phyloP scores from a whole-genome alignment of 2,797 vertebrate species.

The Falco biarmicus region DNA sequence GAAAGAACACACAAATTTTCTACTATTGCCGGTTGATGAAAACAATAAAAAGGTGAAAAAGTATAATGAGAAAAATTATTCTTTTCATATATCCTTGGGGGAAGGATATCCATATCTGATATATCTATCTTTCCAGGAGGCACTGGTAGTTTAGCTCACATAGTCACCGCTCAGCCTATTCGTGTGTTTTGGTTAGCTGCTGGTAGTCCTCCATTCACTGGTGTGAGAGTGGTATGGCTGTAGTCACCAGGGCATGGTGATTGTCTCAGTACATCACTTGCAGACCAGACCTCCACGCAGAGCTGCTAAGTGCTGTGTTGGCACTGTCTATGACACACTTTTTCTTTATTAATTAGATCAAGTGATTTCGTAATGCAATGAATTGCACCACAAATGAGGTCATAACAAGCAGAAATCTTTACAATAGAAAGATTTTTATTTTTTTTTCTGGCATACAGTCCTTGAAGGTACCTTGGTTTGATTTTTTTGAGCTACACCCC shows the following conservation, averaged over 20 bases:
- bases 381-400: neutral
- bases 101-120: neutral
- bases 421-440: neutral
- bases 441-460: neutral
- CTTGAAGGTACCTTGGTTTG: neutral
- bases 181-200: neutral
- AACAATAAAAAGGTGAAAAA: neutral
- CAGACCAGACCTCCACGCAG: neutral
- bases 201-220: neutral
- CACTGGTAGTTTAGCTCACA: neutral
- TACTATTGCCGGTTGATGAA: neutral
- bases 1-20: neutral
- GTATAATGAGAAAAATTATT: neutral
- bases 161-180: neutral
- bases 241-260: too few relatives aligned
- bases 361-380: neutral
- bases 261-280: neutral
- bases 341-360: neutral
- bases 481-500: neutral
- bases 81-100: neutral
- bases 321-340: neutral
- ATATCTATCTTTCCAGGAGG: neutral
- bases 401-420: neutral
- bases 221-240: neutral
- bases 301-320: neutral